Evolutionary conservation across 1,140 invertebrate species (phyloP).

Genomic region (Medauroidea extradentata): DNA sequence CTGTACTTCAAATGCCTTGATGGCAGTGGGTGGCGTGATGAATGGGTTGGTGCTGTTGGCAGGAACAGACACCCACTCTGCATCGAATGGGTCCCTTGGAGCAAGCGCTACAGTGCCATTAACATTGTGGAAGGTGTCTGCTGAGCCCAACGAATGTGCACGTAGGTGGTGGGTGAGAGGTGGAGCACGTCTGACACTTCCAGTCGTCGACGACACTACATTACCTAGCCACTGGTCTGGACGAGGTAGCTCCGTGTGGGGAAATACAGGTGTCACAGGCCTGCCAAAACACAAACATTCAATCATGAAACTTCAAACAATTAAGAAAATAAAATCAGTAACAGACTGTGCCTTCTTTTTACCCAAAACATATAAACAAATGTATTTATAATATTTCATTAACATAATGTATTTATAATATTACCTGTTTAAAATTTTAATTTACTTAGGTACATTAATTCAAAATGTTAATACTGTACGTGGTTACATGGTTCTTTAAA

Average conservation of each 20-base stretch:
- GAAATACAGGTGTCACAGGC: slow-evolving; percentile 3
- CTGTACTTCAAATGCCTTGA: slow-evolving; percentile 55
- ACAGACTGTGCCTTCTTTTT: no score
- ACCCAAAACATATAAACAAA: no score
- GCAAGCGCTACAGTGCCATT: slow-evolving; percentile 25
- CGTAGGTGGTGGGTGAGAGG: slow-evolving; percentile 51
- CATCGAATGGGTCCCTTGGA: slow-evolving; percentile 73
- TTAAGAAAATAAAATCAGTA: no score
- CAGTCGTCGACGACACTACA: slow-evolving; percentile 50
- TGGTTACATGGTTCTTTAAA: no score
- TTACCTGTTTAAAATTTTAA: no score
- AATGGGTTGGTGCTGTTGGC: slow-evolving; percentile 46
- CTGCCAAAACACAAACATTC: no score
- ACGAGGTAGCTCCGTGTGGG: slow-evolving; percentile 52
- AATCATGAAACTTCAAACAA: no score
- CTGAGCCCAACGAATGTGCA: slow-evolving; percentile 57
- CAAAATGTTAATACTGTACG: no score
- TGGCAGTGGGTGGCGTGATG: slow-evolving; percentile 39
- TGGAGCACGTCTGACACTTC: slow-evolving; percentile 39
- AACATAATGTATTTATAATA: no score
- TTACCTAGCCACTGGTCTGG: slow-evolving; percentile 75
- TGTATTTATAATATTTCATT: no score
- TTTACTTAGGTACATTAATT: no score
- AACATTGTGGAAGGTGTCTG: slow-evolving; percentile 32
- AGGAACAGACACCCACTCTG: slow-evolving; percentile 69